These are phyloP conservation scores for Hirundichthys speculiger DNA, from an alignment of 2,113 vertebrate genomes.

Conservation along the genomic window DNA sequence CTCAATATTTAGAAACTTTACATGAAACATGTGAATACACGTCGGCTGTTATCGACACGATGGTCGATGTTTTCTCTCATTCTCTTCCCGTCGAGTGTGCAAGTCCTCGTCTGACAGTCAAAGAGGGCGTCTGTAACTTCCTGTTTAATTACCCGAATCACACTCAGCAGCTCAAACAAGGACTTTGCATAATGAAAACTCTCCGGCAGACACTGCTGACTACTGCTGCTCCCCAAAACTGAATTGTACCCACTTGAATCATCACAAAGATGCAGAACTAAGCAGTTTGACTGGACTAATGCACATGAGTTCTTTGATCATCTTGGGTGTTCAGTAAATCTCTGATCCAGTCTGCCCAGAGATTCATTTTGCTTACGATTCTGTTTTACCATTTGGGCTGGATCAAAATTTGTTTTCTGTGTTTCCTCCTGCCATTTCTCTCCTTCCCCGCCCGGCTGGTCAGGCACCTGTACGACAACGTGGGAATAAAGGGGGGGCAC, in stretches of 20 bases:
- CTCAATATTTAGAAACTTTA: too few species aligned
- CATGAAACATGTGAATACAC: too few species aligned
- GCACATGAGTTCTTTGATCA: slow-evolving; percentile 36
- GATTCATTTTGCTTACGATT: slow-evolving; percentile 42
- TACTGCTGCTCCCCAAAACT: slow-evolving; percentile 17
- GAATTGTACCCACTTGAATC: slow-evolving; percentile 25
- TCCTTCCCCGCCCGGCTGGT: neutral
- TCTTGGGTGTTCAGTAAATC: slow-evolving; percentile 24
- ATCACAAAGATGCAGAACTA: slow-evolving; percentile 20
- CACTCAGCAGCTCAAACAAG: slow-evolving; percentile 24
- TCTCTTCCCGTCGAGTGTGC: neutral
- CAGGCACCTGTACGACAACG: slow-evolving; percentile 79
- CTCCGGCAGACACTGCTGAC: slow-evolving; percentile 33
- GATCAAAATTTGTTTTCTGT: slow-evolving; percentile 31
- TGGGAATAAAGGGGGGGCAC: slow-evolving; percentile 49
- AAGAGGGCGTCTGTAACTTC: slow-evolving; percentile 2
- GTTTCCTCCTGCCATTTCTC: too few species aligned
- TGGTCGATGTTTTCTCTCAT: too few species aligned
- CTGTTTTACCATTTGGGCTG: slow-evolving; percentile 34
- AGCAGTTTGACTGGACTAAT: slow-evolving; percentile 4
- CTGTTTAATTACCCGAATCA: slow-evolving; percentile 3
- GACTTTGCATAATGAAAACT: slow-evolving; percentile 27
- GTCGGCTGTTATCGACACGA: neutral
- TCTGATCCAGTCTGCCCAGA: slow-evolving; percentile 24
- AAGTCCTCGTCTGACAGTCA: neutral